Evolutionary conservation across 2,888 invertebrate genomes (phyloP), one percentile per base, ranked within the genome.

Genomic region (Brenthis hecate): DNA sequence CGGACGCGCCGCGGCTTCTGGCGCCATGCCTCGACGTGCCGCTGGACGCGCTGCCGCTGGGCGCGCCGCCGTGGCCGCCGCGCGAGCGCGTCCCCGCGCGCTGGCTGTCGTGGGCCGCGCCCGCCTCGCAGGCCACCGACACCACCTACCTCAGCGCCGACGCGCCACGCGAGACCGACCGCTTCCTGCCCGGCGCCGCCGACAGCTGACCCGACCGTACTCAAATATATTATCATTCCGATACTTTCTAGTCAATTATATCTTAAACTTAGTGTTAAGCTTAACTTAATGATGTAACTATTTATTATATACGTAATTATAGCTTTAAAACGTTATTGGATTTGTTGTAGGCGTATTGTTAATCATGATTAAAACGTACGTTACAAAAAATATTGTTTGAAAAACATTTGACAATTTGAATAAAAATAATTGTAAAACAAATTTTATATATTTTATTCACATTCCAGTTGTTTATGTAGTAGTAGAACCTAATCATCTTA

Each of bases 1-100:
- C 96, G 3, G 96, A 95, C 78, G 95, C 96, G 84, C 96, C 96
- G n/a, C 94, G 96, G 6, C 94, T 98, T 65, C 90, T 98, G 62
- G 89, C 95, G 28, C 97, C 98, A 0, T 96, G 96, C 79, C 91
- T 97, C 50, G 62, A 62, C 43, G 62, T 32, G 36, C 51, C 62
- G 96, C 96, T 3, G 96, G 60, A 95, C 78, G 95, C 96, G 84
- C 96, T 96, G 16, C 94, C 96, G 6, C 94, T 98, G 66, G 60
- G 60, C 6, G 60, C 43, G 16, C 51, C 36, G 14, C 62, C 62
- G 51, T 51, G 51, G 51, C 51, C 14, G 51, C 51, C 51, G 51
- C 78, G 80, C 50, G 84, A 83, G 65, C 77, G 77, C 53, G 84
- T 84, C 3, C 81, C 83, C 79, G 85, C 86, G 50, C 85, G 86